Percentiles rank a stretch among this genome's conserved stretches.
phyloP scores from a whole-genome alignment of 2,113 vertebrate genomes.

The Perognathus longimembris region DNA sequence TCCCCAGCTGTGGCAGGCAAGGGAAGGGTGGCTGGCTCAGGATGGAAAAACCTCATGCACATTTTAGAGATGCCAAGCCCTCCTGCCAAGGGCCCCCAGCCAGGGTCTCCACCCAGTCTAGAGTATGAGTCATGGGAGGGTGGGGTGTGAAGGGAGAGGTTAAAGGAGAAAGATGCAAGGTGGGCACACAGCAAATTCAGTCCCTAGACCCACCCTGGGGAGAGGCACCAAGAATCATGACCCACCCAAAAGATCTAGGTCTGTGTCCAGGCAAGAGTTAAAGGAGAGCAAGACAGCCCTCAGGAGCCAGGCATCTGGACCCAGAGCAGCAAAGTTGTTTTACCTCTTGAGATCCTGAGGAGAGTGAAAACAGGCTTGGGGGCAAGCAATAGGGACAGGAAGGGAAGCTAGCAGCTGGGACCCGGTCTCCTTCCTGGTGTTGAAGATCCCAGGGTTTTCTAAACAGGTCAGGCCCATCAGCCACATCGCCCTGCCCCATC shows the following conservation, averaged over 20 bases:
- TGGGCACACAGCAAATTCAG: conserved; percentile 37
- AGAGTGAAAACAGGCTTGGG: conserved; percentile 31
- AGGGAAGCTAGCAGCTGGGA: not conserved
- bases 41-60: conserved; percentile 65
- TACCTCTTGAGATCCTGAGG: conserved; percentile 40
- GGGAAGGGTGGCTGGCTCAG: conserved; percentile 50
- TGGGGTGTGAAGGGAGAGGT: conserved; percentile 51
- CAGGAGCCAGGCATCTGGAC: conserved; percentile 12
- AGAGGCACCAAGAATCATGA: not conserved
- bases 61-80: conserved; percentile 69
- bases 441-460: conserved; percentile 4
- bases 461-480: conserved; percentile 44
- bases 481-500: conserved; percentile 66
- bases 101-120: conserved; percentile 80
- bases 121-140: conserved; percentile 75
- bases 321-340: conserved; percentile 40
- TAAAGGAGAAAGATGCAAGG: conserved; percentile 30
- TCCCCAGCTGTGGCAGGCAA: conserved; percentile 14
- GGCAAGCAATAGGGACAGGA: not conserved
- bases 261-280: conserved; percentile 10
- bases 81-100: conserved; percentile 65
- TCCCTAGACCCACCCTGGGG: not conserved
- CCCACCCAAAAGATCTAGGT: not conserved
- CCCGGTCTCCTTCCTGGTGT: not conserved
- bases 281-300: not conserved